Conservation (phyloP, 2,888 invertebrate genomes). For the Unio delphinus region DNA sequence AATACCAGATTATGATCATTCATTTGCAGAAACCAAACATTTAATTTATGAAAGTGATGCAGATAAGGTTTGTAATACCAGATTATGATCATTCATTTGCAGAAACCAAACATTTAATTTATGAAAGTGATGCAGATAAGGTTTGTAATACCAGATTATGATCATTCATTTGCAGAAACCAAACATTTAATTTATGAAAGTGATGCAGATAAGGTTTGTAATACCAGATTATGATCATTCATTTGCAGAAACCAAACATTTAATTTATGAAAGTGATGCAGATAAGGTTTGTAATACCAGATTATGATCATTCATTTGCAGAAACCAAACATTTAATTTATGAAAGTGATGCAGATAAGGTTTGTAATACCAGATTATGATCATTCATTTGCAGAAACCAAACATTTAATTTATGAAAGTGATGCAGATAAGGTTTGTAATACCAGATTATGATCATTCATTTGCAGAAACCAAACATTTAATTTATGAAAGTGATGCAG, state of each 20-base stretch:
- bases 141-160: slow-evolving; percentile 92
- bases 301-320: slow-evolving; percentile 97
- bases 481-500: slow-evolving; percentile 92
- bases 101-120: slow-evolving; percentile 94
- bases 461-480: slow-evolving; percentile 96
- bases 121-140: slow-evolving; percentile 92
- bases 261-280: slow-evolving; percentile 93
- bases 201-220: slow-evolving; percentile 88
- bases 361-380: slow-evolving; percentile 95
- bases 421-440: slow-evolving; percentile 90
- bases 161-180: slow-evolving; percentile 97
- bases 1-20: slow-evolving; percentile 96
- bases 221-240: slow-evolving; percentile 96
- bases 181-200: slow-evolving; percentile 95
- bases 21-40: slow-evolving; percentile 96
- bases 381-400: slow-evolving; percentile 95
- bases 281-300: slow-evolving; percentile 88
- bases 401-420: slow-evolving; percentile 94
- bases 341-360: slow-evolving; percentile 91
- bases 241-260: slow-evolving; percentile 94
- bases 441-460: slow-evolving; percentile 95
- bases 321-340: slow-evolving; percentile 96
- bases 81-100: slow-evolving; percentile 98
- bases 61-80: slow-evolving; percentile 84
- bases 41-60: slow-evolving; percentile 94